Evolutionary conservation across 2,113 vertebrate species (phyloP), one percentile per base, ranked within the genome.

Genomic region (Anarrhichthys ocellatus): DNA sequence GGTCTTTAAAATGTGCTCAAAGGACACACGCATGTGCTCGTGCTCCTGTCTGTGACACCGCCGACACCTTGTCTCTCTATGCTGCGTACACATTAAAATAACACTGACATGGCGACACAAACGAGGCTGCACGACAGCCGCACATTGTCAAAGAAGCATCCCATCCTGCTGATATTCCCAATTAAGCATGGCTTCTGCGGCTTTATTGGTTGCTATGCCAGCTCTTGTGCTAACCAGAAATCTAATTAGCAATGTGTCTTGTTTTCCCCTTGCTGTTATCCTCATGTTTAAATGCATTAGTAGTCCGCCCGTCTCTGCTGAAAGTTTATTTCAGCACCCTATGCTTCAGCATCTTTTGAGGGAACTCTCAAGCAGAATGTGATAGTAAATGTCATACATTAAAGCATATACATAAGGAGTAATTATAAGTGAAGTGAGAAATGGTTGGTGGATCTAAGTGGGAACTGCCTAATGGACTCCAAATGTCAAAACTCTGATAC

Each of bases 221-320:
- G 87, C 81, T 22, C 42, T 10, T 20, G 74, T 76, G 86, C 82
- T 81, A 75, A 90, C 81, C 85, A 80, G 59, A 62, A 83, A 76
- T 81, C 66, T 87, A 89, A 92, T 92, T 89, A 89, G 75, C 78
- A 6, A 29, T 4, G 58, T 74, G 82, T 80, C 86, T 87, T 85
- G 58, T 90, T 87, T 82, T 18, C 63, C 29, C 48, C 52, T 68
- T 9, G 32, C 48, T 54, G 78, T 76, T 67, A 6, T 63, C 62
- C 64, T 83, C 54, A 27, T 81, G 82, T 81, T 84, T 88, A 73
- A 72, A 84, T 83, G 78, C 67, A 83, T 75, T 18, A 13, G 61
- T 68, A 20, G 15, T 6, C 80, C 63, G 81, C 66, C 80, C 76
- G 65, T 91, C 77, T 78, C 6, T 78, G 34, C 34, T 6, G 5